Evolutionary conservation across 2,113 vertebrate species (phyloP).

Genomic region (Stegostoma tigrinum): DNA sequence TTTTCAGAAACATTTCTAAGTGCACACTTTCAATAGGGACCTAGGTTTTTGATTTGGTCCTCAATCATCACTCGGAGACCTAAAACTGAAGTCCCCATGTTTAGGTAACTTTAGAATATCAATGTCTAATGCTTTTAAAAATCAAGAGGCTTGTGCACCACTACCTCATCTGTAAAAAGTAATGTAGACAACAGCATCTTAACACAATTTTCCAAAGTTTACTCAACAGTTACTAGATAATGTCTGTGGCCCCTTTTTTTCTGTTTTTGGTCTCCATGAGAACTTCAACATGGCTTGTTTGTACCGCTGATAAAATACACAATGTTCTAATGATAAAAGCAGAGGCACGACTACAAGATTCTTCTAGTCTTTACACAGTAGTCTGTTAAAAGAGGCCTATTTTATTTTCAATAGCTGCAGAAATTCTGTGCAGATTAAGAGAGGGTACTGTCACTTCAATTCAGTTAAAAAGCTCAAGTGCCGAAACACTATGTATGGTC

Average conservation of each 20-base stretch:
- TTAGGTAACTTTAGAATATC: not conserved
- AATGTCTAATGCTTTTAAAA: constrained; percentile 23
- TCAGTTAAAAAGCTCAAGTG: not conserved
- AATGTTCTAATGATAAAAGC: not conserved
- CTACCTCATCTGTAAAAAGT: not conserved
- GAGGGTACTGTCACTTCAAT: not conserved
- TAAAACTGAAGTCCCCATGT: not conserved
- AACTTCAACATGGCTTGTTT: constrained; percentile 7
- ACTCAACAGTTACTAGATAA: not conserved
- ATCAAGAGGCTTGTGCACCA: not conserved
- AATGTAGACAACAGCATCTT: not conserved
- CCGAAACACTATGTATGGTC: not conserved
- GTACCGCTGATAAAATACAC: not conserved
- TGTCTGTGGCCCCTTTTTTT: constrained; percentile 14
- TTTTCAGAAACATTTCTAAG: not conserved
- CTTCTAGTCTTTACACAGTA: not conserved
- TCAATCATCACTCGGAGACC: not conserved
- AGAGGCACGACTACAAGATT: not conserved
- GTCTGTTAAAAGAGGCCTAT: not conserved
- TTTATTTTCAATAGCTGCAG: not conserved
- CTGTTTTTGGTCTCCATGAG: not conserved
- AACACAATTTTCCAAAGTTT: not conserved
- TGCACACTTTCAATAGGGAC: not conserved
- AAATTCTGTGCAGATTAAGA: not conserved
- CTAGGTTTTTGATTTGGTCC: not conserved